phyloP scores from a whole-genome alignment of 2,888 invertebrate species.

The Synergus gifuensis region DNA sequence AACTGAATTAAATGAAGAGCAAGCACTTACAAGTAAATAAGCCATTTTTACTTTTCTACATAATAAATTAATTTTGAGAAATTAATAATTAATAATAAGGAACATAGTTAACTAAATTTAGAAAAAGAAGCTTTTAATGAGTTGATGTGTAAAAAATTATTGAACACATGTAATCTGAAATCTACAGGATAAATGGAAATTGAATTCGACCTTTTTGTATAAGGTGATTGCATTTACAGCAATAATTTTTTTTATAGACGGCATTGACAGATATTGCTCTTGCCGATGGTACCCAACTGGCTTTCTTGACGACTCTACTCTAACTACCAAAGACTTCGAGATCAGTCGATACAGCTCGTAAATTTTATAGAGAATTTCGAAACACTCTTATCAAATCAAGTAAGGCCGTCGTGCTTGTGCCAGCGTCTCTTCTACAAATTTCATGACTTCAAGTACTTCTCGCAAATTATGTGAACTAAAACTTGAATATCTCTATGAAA shows the following conservation, averaged over 20 bases:
- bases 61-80: no score
- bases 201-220: not conserved
- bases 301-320: not conserved
- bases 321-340: not conserved
- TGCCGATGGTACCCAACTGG: not conserved
- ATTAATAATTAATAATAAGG: no score
- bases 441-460: not conserved
- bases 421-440: not conserved
- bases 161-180: not conserved
- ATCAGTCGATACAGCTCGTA: constrained; percentile 4
- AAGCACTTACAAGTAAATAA: no score
- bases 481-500: not conserved
- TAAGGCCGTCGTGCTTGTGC: not conserved
- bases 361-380: constrained; percentile 1
- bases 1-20: no score
- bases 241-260: not conserved
- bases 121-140: no score
- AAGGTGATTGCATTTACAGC: not conserved
- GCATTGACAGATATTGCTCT: not conserved
- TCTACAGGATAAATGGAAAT: not conserved
- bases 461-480: not conserved
- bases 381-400: not conserved
- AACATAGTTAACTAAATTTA: no score
- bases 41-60: no score
- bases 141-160: no score